Evolutionary conservation across 53 echinoderm and acorn worm species (phyloP).

Genomic region (Pentamera pediparva): DNA sequence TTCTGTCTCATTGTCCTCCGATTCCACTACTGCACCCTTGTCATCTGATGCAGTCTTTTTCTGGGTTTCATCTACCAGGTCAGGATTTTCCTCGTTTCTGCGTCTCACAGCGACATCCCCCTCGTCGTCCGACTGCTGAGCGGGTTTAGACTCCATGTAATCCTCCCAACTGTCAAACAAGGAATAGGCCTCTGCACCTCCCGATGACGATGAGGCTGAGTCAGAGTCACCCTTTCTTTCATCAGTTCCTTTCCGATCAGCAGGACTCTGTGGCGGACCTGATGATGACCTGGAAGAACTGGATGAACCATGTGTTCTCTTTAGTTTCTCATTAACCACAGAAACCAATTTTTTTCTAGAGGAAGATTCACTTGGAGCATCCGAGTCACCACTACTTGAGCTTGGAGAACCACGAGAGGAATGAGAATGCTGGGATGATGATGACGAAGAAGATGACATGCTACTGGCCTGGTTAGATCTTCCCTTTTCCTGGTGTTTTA

Average conservation of each 20-base stretch:
- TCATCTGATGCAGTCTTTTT: neutral
- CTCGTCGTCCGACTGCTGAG: slow-evolving; percentile 3
- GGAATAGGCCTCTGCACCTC: slow-evolving; percentile 20
- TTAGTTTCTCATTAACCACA: too few species aligned
- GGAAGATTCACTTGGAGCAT: neutral
- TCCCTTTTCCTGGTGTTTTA: neutral
- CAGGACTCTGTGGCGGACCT: neutral
- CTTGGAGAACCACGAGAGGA: neutral
- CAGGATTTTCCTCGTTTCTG: neutral
- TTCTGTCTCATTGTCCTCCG: neutral
- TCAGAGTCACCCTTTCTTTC: neutral
- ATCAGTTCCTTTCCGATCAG: neutral
- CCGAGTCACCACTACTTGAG: slow-evolving; percentile 14
- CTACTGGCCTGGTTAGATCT: neutral
- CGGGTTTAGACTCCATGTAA: slow-evolving; percentile 46
- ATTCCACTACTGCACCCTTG: neutral
- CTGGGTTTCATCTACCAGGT: neutral
- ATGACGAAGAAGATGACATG: neutral
- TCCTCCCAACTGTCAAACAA: slow-evolving; percentile 54
- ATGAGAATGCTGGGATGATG: neutral
- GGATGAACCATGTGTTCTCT: too few species aligned
- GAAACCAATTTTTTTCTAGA: too few species aligned
- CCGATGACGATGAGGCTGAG: slow-evolving; percentile 21
- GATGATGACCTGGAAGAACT: neutral
- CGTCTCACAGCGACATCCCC: neutral